Evolutionary conservation across 2,797 vertebrate species (phyloP).

Genomic region (Apodemus agrarius): DNA sequence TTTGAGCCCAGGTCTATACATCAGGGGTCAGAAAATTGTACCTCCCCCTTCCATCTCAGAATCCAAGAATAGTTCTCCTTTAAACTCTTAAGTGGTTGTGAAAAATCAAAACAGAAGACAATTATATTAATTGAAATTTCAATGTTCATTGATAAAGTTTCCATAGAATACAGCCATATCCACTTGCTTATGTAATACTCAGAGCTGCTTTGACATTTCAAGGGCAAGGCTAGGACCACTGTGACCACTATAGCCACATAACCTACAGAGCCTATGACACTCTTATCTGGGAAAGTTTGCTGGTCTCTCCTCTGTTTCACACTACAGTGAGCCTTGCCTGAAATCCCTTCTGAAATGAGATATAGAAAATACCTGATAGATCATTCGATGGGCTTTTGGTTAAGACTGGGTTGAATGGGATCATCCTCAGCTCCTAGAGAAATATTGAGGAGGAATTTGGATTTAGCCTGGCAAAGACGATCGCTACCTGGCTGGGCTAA

Average conservation of each 20-base stretch:
- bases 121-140: conserved; percentile 43
- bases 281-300: conserved; percentile 7
- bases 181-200: not conserved
- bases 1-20: not conserved
- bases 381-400: not conserved
- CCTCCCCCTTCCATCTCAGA: not conserved
- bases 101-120: conserved; percentile 9
- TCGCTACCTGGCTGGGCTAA: not conserved
- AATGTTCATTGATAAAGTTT: not conserved
- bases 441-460: not conserved
- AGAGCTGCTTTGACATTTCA: not conserved
- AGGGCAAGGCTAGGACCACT: not conserved
- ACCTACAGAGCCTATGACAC: not conserved
- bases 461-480: conserved; percentile 56
- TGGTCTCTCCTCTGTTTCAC: not conserved
- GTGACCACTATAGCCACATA: not conserved
- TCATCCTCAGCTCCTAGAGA: conserved; percentile 31
- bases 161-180: not conserved
- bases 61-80: conserved; percentile 1
- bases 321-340: not conserved
- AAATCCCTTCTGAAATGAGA: conserved; percentile 45
- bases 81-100: not conserved
- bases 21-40: conserved; percentile 17
- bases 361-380: not conserved
- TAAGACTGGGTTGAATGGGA: not conserved